phyloP scores from a whole-genome alignment of 2,888 invertebrate species.

The Eupithecia tripunctaria region DNA sequence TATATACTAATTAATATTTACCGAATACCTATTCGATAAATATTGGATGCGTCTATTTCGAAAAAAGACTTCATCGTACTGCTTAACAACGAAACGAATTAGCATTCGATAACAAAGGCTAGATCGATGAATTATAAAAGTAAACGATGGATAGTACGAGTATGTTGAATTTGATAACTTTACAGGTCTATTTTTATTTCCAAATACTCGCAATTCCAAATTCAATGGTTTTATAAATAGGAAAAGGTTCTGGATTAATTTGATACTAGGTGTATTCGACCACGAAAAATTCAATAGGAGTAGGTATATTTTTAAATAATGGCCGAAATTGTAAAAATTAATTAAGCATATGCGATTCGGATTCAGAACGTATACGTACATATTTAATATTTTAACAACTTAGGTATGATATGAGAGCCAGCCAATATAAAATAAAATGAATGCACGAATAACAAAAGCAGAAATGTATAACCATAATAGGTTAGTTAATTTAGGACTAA shows the following conservation, averaged over 20 bases:
- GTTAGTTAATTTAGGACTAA: slow-evolving; percentile 33
- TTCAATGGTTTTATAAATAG: no score
- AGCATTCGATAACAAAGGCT: background rate
- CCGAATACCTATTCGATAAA: background rate
- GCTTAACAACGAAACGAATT: background rate
- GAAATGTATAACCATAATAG: slow-evolving; percentile 26
- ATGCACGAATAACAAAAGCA: slow-evolving; percentile 32
- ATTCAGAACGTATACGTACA: no score
- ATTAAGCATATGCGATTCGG: no score
- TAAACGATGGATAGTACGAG: no score
- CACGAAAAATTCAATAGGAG: no score
- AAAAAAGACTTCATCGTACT: background rate
- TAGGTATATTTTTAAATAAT: background rate
- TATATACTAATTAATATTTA: no score
- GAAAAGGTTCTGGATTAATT: no score
- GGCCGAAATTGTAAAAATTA: background rate
- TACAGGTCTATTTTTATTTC: no score
- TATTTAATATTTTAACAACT: background rate
- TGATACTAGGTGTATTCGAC: no score
- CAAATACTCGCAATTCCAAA: no score
- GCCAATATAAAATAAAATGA: slow-evolving; percentile 10
- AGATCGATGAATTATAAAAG: no score
- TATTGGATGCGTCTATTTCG: background rate
- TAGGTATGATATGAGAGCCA: background rate
- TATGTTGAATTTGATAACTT: no score